Percentiles rank a stretch among this genome's conserved stretches.
Evolutionary conservation across 2,113 vertebrate species (phyloP).

Genomic region (Felis chaus): DNA sequence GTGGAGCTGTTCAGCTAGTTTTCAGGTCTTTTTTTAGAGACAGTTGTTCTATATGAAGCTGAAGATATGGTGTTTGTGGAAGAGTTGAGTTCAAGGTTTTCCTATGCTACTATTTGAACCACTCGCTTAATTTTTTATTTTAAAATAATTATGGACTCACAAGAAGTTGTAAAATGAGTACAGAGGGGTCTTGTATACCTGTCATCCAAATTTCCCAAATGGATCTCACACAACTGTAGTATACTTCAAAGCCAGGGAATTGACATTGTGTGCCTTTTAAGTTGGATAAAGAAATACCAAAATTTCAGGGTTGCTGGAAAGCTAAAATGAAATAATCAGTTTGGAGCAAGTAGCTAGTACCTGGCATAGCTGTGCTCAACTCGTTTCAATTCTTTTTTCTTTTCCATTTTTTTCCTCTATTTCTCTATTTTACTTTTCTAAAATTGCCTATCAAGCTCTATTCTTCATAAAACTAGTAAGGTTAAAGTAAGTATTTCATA

Average conservation of each 20-base stretch:
- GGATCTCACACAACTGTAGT: background rate
- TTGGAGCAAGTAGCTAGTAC: background rate
- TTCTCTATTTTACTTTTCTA: background rate
- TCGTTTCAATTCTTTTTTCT: background rate
- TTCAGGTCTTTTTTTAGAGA: background rate
- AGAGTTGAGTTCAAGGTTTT: background rate
- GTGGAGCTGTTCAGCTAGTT: background rate
- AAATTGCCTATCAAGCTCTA: background rate
- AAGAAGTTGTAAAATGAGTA: background rate
- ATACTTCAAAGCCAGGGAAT: background rate
- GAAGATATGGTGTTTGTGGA: background rate
- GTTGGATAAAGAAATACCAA: background rate
- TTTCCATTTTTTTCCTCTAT: background rate
- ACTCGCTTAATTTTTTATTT: background rate
- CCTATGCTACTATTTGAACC: background rate
- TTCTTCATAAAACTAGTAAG: background rate
- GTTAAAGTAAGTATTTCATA: background rate
- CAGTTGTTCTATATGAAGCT: background rate
- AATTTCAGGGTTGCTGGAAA: background rate
- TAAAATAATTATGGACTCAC: background rate
- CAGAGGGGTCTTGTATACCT: background rate
- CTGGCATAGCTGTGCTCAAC: background rate
- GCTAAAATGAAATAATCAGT: background rate
- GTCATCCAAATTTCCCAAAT: background rate
- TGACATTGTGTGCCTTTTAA: background rate